These are phyloP conservation scores for Drosophila borealis DNA, from an alignment of 2,888 invertebrate species.

Conservation along the genomic window DNA sequence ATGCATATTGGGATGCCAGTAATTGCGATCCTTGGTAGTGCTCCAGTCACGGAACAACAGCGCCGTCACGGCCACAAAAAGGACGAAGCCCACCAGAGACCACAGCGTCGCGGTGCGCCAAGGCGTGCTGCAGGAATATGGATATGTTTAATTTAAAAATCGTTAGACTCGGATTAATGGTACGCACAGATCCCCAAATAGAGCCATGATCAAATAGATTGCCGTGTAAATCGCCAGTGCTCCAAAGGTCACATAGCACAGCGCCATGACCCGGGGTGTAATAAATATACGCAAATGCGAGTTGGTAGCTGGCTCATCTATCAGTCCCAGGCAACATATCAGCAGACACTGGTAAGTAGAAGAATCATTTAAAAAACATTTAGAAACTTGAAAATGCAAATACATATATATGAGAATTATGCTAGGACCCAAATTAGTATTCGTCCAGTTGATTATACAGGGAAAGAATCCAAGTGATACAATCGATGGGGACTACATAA, in stretches of 20 bases:
- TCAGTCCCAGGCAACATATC: conserved; percentile 83
- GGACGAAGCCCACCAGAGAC: conserved; percentile 81
- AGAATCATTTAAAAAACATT: not conserved
- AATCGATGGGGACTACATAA: no score
- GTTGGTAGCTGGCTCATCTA: conserved; percentile 85
- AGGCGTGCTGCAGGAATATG: conserved; percentile 76
- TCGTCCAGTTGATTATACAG: no score
- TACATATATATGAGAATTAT: no score
- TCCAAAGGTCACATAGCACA: conserved; percentile 85
- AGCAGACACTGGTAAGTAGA: conserved; percentile 74
- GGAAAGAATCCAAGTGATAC: no score
- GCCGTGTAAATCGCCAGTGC: conserved; percentile 82
- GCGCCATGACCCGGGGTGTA: conserved; percentile 82
- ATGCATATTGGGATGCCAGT: conserved; percentile 85
- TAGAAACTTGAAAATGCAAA: no score
- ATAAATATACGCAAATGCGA: conserved; percentile 82
- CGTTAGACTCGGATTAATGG: accelerated
- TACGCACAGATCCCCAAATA: conserved; percentile 83
- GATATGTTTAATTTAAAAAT: no score
- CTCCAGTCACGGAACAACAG: conserved; percentile 84
- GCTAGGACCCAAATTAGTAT: no score
- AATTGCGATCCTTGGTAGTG: conserved; percentile 83
- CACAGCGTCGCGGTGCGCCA: conserved; percentile 84
- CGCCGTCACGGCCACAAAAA: conserved; percentile 81
- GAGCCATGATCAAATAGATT: conserved; percentile 83